Conservation (phyloP, 2,888 invertebrate genomes). For the Caenorhabditis zanzibari region DNA sequence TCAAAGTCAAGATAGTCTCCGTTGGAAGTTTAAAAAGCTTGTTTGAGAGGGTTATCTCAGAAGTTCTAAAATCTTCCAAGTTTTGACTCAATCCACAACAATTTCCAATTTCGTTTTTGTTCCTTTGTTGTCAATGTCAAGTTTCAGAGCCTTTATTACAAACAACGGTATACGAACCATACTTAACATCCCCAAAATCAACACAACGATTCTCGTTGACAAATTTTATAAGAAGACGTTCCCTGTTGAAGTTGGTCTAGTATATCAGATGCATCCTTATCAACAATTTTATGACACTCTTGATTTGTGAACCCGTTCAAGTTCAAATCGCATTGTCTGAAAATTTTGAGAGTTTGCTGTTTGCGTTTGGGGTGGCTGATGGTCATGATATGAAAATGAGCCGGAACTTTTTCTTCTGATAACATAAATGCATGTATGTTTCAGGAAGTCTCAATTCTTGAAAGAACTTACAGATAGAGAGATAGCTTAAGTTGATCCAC, state of each 20-base stretch:
- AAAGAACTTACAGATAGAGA: slow-evolving; percentile 48
- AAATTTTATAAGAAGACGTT: slow-evolving; percentile 61
- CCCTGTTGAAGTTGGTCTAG: slow-evolving; percentile 46
- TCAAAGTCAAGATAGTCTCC: too few relatives aligned
- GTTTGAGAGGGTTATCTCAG: too few relatives aligned
- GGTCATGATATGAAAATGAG: slow-evolving; percentile 11
- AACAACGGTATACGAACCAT: neutral
- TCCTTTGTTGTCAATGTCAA: neutral
- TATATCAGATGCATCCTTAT: slow-evolving; percentile 46
- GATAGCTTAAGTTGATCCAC: slow-evolving; percentile 51
- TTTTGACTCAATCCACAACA: too few relatives aligned
- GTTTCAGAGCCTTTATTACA: slow-evolving; percentile 24
- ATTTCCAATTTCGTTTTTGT: too few relatives aligned
- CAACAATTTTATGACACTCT: slow-evolving; percentile 47
- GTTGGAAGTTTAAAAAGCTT: too few relatives aligned
- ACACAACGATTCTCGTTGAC: slow-evolving; percentile 51
- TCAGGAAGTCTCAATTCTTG: neutral
- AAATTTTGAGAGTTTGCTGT: slow-evolving; percentile 7
- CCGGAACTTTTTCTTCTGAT: slow-evolving; percentile 40
- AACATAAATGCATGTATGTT: slow-evolving; percentile 12
- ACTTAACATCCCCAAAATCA: neutral
- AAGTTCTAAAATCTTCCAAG: too few relatives aligned
- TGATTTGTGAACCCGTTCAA: slow-evolving; percentile 62
- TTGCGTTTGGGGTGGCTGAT: slow-evolving; percentile 18
- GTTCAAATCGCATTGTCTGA: slow-evolving; percentile 61